phyloP scores from a whole-genome alignment of 2,113 vertebrate genomes.

The Anthoscopus minutus region DNA sequence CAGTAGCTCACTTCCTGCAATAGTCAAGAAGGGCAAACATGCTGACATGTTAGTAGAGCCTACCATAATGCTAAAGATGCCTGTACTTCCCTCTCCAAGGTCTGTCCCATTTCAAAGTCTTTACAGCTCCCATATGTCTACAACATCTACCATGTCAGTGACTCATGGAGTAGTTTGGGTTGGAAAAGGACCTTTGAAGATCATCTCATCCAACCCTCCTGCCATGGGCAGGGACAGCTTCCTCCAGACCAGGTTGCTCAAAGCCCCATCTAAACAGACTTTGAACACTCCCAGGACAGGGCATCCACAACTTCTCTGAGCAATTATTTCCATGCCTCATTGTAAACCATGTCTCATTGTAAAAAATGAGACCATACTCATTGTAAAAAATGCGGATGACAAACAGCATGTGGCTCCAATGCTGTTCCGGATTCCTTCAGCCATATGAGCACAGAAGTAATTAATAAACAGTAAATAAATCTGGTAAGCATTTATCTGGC shows the following conservation, averaged over 20 bases:
- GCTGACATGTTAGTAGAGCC: neutral
- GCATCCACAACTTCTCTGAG: neutral
- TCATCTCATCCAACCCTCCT: fast-evolving
- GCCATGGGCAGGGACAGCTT: neutral
- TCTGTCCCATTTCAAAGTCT: neutral
- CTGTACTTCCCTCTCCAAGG: neutral
- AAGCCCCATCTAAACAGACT: neutral
- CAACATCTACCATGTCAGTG: neutral
- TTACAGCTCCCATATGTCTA: neutral
- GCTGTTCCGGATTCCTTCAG: neutral
- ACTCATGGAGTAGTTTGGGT: neutral
- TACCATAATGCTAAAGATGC: neutral
- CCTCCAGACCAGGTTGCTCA: neutral
- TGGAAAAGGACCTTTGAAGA: neutral
- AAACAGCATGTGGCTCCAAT: neutral
- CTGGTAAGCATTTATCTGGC: neutral
- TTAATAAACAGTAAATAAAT: neutral
- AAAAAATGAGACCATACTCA: too few relatives aligned
- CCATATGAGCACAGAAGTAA: neutral
- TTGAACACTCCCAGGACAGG: neutral
- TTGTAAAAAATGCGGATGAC: neutral
- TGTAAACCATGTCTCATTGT: too few relatives aligned
- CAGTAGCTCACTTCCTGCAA: constrained; percentile 93
- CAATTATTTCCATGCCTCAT: neutral
- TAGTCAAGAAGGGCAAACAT: neutral